phyloP scores from a whole-genome alignment of 2,113 vertebrate genomes.

The Tragelaphus scriptus region DNA sequence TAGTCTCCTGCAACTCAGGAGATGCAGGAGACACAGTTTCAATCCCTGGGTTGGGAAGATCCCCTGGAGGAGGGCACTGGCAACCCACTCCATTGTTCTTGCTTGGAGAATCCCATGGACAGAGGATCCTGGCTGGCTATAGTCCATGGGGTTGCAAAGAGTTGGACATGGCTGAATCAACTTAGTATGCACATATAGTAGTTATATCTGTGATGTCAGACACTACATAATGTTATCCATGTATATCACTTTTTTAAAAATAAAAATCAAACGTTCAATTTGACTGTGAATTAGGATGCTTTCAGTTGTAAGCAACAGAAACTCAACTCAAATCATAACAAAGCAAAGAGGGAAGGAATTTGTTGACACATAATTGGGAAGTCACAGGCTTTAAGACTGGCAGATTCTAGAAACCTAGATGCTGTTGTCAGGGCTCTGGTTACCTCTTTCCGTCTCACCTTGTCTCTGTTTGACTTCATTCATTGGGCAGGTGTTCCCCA shows the following conservation, averaged over 20 bases:
- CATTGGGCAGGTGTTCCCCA: not conserved
- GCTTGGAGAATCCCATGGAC: not conserved
- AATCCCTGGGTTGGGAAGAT: not conserved
- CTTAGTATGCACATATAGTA: accelerated
- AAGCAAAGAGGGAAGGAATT: not conserved
- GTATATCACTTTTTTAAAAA: not conserved
- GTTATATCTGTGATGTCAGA: not conserved
- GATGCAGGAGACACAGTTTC: not conserved
- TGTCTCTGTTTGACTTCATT: not conserved
- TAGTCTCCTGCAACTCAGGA: not conserved
- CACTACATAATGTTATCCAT: not conserved
- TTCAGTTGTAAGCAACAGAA: not conserved
- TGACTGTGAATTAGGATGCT: not conserved
- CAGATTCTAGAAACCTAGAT: not conserved
- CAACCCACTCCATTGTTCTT: not conserved
- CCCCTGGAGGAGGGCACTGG: not conserved
- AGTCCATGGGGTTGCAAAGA: not conserved
- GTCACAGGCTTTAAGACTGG: not conserved
- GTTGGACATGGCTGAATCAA: not conserved
- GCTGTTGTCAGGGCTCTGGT: not conserved
- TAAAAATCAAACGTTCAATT: not conserved
- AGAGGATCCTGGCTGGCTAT: not conserved
- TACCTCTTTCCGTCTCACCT: not conserved
- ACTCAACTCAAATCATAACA: not conserved
- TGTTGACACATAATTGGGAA: not conserved